These are phyloP conservation scores for Pelagia noctiluca DNA, from an alignment of 30 jellyfish, hydroid and myxozoan genomes.

Conservation along the genomic window DNA sequence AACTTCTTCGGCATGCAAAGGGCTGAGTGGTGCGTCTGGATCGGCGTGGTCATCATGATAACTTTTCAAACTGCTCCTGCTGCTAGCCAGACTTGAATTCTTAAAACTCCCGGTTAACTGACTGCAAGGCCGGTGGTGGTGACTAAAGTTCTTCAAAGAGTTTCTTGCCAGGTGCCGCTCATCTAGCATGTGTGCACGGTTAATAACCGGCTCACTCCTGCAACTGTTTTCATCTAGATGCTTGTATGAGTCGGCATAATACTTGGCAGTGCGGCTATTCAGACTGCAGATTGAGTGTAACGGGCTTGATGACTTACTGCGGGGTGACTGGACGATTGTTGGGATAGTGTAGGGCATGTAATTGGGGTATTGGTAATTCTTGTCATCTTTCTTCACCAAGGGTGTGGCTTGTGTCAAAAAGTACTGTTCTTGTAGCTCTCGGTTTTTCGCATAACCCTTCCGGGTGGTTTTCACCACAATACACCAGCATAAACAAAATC, in stretches of 20 bases:
- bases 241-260: slow-evolving; percentile 18
- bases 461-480: slow-evolving; percentile 16
- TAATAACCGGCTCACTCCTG: slow-evolving; percentile 48
- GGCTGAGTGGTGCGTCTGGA: slow-evolving; percentile 14
- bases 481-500: slow-evolving; percentile 48
- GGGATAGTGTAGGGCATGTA: slow-evolving; percentile 77
- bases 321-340: slow-evolving; percentile 44
- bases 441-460: neutral
- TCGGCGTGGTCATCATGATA: slow-evolving; percentile 38
- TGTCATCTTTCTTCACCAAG: neutral
- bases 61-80: slow-evolving; percentile 77
- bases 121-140: slow-evolving; percentile 35
- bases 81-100: slow-evolving; percentile 63
- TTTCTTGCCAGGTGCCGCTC: slow-evolving; percentile 53
- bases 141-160: slow-evolving; percentile 7
- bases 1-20: slow-evolving; percentile 44
- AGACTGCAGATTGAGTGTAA: neutral
- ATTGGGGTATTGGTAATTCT: slow-evolving; percentile 11
- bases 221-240: slow-evolving; percentile 32
- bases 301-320: neutral
- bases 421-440: slow-evolving; percentile 35
- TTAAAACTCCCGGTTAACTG: slow-evolving; percentile 31
- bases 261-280: slow-evolving; percentile 14
- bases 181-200: slow-evolving; percentile 51
- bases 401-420: slow-evolving; percentile 33